Evolutionary conservation across 37 sponge, comb jelly and placozoan species (phyloP), one percentile per base, ranked within the genome.

Genomic region (Theonella swinhoei): DNA sequence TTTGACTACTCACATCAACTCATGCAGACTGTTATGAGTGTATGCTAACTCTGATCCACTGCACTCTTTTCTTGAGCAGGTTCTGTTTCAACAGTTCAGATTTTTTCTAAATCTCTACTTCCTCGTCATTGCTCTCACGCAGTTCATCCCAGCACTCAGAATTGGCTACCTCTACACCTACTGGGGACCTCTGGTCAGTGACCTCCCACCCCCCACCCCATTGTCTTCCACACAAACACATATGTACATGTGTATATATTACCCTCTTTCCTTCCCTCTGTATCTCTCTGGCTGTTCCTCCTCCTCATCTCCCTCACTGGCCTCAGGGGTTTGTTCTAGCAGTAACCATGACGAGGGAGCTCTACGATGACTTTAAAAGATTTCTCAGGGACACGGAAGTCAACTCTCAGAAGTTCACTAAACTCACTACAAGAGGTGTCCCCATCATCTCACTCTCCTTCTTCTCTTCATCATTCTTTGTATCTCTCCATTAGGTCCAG

Each of bases 51-150:
- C n/a, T n/a, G n/a, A n/a, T n/a, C n/a, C n/a, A n/a, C n/a, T n/a
- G n/a, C 14, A 47, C 54, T 38, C 25, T 32, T 30, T n/a, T 30
- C 38, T 23, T 9, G 7, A 1, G 28, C 59, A 92, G 93, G 95
- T 97, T 8, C 81, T 97, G n/a, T 97, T 72, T 54, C 80, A 97
- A 47, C 98, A 97, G 83, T 97, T 97, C 87, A 97, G 90, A 66
- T 92, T 97, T 73, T 97, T 97, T 72, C 85, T 97, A 69, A 97
- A 95, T 47, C 87, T 97, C 38, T 97, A 97, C 81, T 97, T 97
- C 72, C 85, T 97, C 68, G 67, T 88, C 24, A 82, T 97, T 11
- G 95, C 98, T 0, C 67, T 95, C 17, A 89, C 98, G 31, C 98
- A 97, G 74, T 78, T 92, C 66, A 90, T 97, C 24, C 93, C 95